Percentiles rank a stretch among this genome's conserved stretches.
phyloP scores from a whole-genome alignment of 2,797 vertebrate species.

The Acanthopagrus latus region DNA sequence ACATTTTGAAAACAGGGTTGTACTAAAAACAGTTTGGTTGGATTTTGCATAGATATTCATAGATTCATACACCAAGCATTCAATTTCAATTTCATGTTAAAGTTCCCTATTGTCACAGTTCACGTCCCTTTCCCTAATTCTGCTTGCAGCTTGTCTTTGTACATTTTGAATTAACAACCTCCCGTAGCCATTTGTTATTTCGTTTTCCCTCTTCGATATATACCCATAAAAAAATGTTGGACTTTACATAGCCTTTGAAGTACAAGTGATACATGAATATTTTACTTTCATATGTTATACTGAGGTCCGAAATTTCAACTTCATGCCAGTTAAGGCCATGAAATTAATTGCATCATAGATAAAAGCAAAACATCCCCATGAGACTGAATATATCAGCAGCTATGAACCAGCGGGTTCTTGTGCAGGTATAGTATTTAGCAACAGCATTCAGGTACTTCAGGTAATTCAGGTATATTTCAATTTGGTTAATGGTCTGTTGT shows the following conservation, averaged over 20 bases:
- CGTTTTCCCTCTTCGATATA: too few relatives aligned
- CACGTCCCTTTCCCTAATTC: too few relatives aligned
- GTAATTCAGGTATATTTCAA: not conserved
- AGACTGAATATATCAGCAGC: not conserved
- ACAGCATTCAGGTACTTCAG: not conserved
- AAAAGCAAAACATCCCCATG: not conserved
- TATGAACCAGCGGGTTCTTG: not conserved
- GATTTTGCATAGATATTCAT: too few relatives aligned
- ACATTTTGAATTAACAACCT: too few relatives aligned
- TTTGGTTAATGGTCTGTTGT: not conserved
- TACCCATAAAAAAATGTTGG: not conserved
- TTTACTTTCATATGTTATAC: conserved; percentile 8
- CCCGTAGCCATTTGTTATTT: too few relatives aligned
- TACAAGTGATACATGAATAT: not conserved
- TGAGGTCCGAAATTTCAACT: not conserved
- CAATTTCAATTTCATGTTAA: too few relatives aligned
- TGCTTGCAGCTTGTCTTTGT: too few relatives aligned
- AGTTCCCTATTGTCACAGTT: too few relatives aligned
- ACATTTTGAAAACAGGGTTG: too few relatives aligned
- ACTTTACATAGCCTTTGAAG: conserved; percentile 1
- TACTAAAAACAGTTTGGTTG: too few relatives aligned
- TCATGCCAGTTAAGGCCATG: conserved; percentile 4
- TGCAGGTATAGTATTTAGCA: not conserved
- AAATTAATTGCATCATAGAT: not conserved
- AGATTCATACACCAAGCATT: too few relatives aligned